Evolutionary conservation across 2,797 vertebrate species (phyloP).

Genomic region (Nyctibius grandis): DNA sequence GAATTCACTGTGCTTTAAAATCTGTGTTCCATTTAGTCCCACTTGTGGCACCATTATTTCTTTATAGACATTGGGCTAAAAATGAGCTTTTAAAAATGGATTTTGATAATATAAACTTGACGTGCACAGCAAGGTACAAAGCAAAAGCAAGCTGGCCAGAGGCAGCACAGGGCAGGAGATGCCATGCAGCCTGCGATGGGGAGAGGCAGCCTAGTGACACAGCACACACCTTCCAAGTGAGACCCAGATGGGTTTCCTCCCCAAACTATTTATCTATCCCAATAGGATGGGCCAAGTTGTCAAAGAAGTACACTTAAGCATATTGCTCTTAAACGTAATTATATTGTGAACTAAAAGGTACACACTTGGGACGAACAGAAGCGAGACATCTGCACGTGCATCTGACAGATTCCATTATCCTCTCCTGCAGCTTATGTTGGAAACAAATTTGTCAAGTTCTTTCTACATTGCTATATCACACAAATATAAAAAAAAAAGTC

Average conservation of each 20-base stretch:
- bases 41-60: background rate
- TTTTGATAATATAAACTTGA: background rate
- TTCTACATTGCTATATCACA: background rate
- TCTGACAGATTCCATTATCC: background rate
- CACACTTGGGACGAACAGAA: background rate
- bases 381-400: accelerated
- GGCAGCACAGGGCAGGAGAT: background rate
- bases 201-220: background rate
- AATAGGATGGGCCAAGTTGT: background rate
- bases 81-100: background rate
- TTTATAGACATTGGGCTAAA: background rate
- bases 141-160: background rate
- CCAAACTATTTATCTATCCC: background rate
- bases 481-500: background rate
- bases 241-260: background rate
- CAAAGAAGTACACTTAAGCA: background rate
- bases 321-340: background rate
- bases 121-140: background rate
- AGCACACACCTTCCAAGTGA: background rate
- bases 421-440: background rate
- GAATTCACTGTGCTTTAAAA: background rate
- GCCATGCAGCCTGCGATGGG: background rate
- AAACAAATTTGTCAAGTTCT: background rate
- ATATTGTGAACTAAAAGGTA: accelerated
- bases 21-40: background rate